These are phyloP conservation scores for Scolopax rusticola DNA, from an alignment of 2,797 vertebrate genomes.

Conservation along the genomic window DNA sequence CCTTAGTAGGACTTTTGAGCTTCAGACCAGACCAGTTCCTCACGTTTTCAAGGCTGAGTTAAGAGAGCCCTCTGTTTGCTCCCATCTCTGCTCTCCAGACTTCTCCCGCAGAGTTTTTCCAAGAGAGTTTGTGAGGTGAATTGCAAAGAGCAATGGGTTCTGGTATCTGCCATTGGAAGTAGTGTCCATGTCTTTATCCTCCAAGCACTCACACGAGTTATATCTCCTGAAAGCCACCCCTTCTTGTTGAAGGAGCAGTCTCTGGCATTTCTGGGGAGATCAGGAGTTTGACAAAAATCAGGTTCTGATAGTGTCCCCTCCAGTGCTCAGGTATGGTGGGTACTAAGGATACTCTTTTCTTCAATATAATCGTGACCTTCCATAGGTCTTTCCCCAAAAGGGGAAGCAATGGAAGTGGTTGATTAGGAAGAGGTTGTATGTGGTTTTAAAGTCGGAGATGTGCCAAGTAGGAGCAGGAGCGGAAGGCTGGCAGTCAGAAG, in stretches of 20 bases:
- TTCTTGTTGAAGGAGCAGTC: neutral
- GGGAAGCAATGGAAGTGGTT: neutral
- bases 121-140: neutral
- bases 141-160: neutral
- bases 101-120: neutral
- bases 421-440: neutral
- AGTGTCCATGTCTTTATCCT: neutral
- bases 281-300: neutral
- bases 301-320: neutral
- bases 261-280: neutral
- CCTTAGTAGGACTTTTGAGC: neutral
- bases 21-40: neutral
- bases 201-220: neutral
- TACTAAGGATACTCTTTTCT: neutral
- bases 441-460: neutral
- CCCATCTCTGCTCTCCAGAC: neutral
- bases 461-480: neutral
- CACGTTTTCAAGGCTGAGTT: neutral
- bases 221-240: neutral
- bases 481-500: neutral
- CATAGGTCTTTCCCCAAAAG: neutral
- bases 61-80: neutral
- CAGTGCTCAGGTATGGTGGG: neutral
- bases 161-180: neutral
- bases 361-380: fast-evolving